These are phyloP conservation scores for Pteronotus mesoamericanus DNA, from an alignment of 2,797 vertebrate species.

Conservation along the genomic window DNA sequence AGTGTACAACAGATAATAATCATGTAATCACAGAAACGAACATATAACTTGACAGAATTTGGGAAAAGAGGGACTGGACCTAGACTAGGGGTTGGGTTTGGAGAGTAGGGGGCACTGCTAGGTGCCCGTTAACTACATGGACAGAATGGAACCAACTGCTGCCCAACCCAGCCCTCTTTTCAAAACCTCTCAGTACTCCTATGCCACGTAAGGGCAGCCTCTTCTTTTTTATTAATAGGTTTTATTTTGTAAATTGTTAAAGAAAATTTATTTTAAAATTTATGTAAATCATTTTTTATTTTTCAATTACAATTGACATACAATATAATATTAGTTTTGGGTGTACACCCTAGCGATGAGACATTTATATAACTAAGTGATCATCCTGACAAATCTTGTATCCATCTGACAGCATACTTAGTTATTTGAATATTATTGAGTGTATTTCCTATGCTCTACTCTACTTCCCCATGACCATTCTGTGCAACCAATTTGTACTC, in stretches of 20 bases:
- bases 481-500: background rate
- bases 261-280: background rate
- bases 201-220: background rate
- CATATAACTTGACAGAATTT: background rate
- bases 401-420: background rate
- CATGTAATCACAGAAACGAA: background rate
- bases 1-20: background rate
- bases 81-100: too few species aligned
- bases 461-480: background rate
- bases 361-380: background rate
- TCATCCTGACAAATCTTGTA: background rate
- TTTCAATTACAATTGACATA: background rate
- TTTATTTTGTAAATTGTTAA: background rate
- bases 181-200: too few species aligned
- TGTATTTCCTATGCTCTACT: background rate
- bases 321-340: background rate
- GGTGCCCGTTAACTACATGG: background rate
- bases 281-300: background rate
- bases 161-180: background rate
- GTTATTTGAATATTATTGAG: background rate
- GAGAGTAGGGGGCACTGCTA: too few species aligned
- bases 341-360: background rate
- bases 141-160: background rate
- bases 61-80: background rate
- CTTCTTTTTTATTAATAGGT: background rate